Conservation (phyloP, 2,888 invertebrate genomes). For the Rhaphigaster nebulosa region DNA sequence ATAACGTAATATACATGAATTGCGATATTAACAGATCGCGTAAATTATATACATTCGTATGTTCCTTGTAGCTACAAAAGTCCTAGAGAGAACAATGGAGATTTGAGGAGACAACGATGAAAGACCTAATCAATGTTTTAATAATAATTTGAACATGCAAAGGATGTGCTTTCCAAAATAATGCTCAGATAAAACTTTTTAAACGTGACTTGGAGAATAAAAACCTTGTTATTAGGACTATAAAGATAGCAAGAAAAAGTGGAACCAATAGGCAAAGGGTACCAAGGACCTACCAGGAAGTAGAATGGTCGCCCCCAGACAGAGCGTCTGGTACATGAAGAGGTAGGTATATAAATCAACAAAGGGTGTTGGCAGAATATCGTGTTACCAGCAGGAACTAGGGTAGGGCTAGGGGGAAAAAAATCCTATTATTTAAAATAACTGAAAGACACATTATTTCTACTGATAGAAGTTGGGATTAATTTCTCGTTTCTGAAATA, state of each 20-base stretch:
- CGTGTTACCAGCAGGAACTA: neutral
- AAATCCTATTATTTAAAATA: neutral
- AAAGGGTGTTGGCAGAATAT: neutral
- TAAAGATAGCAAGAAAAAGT: neutral
- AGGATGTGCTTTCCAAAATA: no score
- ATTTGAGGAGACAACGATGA: no score
- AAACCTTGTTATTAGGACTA: neutral
- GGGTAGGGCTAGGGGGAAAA: neutral
- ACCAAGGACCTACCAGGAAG: neutral
- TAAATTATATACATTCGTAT: no score
- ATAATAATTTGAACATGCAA: no score
- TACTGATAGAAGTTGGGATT: neutral
- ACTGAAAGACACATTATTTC: neutral
- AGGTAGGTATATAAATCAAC: neutral
- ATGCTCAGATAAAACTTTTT: no score
- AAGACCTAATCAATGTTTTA: no score
- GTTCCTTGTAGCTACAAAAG: no score
- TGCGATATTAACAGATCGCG: no score
- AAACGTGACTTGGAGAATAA: neutral
- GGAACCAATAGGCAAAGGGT: neutral
- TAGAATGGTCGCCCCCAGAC: neutral
- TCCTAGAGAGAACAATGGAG: no score
- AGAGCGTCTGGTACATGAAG: neutral
- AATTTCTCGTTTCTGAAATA: no score
- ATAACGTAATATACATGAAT: no score